A percentile compares a stretch with the other conserved stretches of the same genome.
Conservation (phyloP, 2,888 invertebrate genomes). For the Prenolepis imparis region DNA sequence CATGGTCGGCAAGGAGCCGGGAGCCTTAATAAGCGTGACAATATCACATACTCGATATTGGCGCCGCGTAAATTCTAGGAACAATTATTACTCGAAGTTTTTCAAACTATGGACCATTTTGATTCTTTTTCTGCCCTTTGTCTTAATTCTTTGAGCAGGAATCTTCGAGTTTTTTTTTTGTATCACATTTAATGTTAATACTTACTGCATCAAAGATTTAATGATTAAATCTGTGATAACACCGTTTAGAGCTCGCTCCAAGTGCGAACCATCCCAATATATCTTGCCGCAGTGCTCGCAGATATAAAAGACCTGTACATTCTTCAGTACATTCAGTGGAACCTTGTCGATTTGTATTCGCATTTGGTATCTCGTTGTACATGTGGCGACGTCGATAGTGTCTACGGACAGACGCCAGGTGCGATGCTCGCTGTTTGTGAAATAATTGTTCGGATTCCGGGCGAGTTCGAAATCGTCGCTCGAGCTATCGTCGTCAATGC, state of each 20-base stretch:
- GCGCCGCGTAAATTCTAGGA: slow-evolving; percentile 54
- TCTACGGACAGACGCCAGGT: slow-evolving; percentile 83
- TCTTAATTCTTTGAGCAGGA: slow-evolving; percentile 38
- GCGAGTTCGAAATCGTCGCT: slow-evolving; percentile 9
- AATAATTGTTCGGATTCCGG: slow-evolving; percentile 4
- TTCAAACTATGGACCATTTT: slow-evolving; percentile 61
- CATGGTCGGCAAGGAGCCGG: too few species aligned
- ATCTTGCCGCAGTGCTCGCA: slow-evolving; percentile 92
- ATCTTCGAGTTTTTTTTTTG: slow-evolving; percentile 22
- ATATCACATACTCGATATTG: slow-evolving; percentile 40
- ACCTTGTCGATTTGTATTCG: slow-evolving; percentile 88
- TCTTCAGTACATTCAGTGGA: slow-evolving; percentile 85
- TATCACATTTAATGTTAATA: slow-evolving; percentile 60
- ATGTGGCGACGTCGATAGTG: slow-evolving; percentile 81
- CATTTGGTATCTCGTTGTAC: slow-evolving; percentile 88
- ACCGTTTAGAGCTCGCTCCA: slow-evolving; percentile 71
- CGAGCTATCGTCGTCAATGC: neutral
- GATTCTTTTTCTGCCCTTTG: slow-evolving; percentile 62
- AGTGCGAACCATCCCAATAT: slow-evolving; percentile 90
- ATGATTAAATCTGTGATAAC: slow-evolving; percentile 73
- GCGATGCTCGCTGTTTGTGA: slow-evolving; percentile 63
- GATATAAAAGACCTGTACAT: slow-evolving; percentile 88
- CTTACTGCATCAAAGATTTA: slow-evolving; percentile 47
- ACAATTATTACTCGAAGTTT: slow-evolving; percentile 58
- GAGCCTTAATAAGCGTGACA: slow-evolving; percentile 35